Evolutionary conservation across 2,888 invertebrate genomes (phyloP), one percentile per base, ranked within the genome.

Genomic region (Pristionchus maxplancki): DNA sequence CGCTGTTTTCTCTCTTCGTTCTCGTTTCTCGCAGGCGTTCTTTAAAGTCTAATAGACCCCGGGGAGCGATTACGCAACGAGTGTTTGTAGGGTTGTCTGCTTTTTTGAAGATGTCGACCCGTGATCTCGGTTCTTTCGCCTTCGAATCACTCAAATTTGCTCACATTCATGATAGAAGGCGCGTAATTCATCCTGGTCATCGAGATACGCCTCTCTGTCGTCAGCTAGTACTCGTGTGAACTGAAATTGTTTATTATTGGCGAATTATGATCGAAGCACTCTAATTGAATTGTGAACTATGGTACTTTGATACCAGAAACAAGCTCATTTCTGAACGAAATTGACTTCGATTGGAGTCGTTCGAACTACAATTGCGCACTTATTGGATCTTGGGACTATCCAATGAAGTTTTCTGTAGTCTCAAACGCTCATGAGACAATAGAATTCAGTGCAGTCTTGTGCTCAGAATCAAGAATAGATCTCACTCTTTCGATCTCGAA

Each of bases 401-500:
- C 17, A 48, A 17, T 1, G 17, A 15, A 8, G 13, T 50, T 50
- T 50, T 17, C 3, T 50, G 50, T 50, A 17, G 13, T 50, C 50
- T 9, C 20, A 17, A n/a, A n/a, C n/a, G n/a, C n/a, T n/a, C n/a
- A n/a, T n/a, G n/a, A n/a, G n/a, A n/a, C n/a, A n/a, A n/a, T n/a
- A n/a, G n/a, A n/a, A n/a, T n/a, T n/a, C n/a, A n/a, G n/a, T n/a
- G n/a, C n/a, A n/a, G n/a, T n/a, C n/a, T n/a, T 50, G 50, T 50
- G 50, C 20, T 50, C 20, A 9, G 17, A 11, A 50, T 17, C 1
- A 67, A 34, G 31, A 74, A 74, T 0, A 40, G 50, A 4, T 4
- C 82, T 53, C 13, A 82, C 82, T 37, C 53, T 15, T 17, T 82
- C 53, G 34, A 82, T 31, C 9, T 82, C 82, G n/a, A 82, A 82